Evolutionary conservation across 2,113 vertebrate species (phyloP).

Genomic region (Ovis canadensis): DNA sequence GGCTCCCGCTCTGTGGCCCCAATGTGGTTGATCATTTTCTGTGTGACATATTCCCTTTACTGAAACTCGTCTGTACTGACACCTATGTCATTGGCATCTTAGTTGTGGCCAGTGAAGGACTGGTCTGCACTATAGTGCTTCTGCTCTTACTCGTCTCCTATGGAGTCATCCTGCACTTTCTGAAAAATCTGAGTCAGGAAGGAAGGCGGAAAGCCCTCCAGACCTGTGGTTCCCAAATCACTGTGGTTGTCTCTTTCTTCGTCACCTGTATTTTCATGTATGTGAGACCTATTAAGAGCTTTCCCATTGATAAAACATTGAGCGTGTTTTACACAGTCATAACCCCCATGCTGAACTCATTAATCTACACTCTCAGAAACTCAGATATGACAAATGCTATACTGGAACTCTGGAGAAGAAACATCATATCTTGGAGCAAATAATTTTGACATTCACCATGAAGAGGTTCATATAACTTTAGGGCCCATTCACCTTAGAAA

Average conservation of each 20-base stretch:
- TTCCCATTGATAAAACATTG: slow-evolving; percentile 17
- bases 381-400: slow-evolving; percentile 40
- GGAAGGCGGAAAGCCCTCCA: slow-evolving; percentile 52
- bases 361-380: slow-evolving; percentile 53
- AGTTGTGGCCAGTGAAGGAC: slow-evolving; percentile 24
- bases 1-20: neutral
- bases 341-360: slow-evolving; percentile 27
- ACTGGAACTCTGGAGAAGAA: neutral
- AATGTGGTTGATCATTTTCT: neutral
- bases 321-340: slow-evolving; percentile 36
- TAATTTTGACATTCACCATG: neutral
- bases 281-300: neutral
- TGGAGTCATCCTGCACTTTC: neutral
- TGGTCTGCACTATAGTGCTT: neutral
- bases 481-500: neutral
- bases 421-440: neutral
- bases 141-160: slow-evolving; percentile 54
- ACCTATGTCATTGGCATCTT: slow-evolving; percentile 13
- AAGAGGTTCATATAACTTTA: neutral
- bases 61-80: neutral
- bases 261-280: slow-evolving; percentile 51
- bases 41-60: neutral
- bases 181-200: slow-evolving; percentile 16
- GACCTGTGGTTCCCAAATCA: slow-evolving; percentile 56
- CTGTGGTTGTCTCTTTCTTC: slow-evolving; percentile 24